A percentile compares a stretch with the other conserved stretches of the same genome.
These are phyloP conservation scores for Cydia fagiglandana DNA, from an alignment of 1,140 invertebrate genomes.

Conservation along the genomic window DNA sequence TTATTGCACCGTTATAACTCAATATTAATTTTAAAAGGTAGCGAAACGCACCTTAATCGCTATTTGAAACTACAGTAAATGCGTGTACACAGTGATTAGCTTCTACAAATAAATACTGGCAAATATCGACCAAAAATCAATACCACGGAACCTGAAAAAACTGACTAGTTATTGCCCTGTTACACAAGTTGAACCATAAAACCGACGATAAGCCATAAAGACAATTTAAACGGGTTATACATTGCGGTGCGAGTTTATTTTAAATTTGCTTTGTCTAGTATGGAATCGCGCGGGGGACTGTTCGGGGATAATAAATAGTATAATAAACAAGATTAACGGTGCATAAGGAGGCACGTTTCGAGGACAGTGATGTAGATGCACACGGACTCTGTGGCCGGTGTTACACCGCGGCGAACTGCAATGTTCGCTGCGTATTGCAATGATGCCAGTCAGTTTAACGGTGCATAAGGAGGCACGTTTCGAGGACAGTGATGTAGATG, in stretches of 20 bases:
- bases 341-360: conserved; percentile 72
- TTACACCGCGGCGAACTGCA: conserved; percentile 33
- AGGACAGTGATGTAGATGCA: conserved; percentile 67
- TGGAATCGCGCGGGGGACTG: conserved; percentile 36
- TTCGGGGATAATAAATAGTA: conserved; percentile 69
- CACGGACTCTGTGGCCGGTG: conserved; percentile 33
- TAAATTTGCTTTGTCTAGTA: conserved; percentile 42
- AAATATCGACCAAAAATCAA: background rate
- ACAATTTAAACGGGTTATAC: conserved; percentile 34
- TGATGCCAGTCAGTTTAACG: conserved; percentile 40
- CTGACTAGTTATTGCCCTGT: background rate
- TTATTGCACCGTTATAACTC: too few species aligned
- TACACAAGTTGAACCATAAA: conserved; percentile 5
- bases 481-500: conserved; percentile 66
- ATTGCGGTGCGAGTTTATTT: conserved; percentile 42
- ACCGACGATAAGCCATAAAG: conserved; percentile 10
- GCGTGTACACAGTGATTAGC: too few species aligned
- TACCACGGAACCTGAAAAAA: background rate
- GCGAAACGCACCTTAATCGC: too few species aligned
- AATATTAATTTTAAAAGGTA: too few species aligned
- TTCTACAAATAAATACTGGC: too few species aligned
- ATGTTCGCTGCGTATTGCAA: too few species aligned
- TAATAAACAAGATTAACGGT: conserved; percentile 76
- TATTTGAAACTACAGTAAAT: too few species aligned
- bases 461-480: conserved; percentile 73